phyloP scores from a whole-genome alignment of 2,113 vertebrate genomes.

The Tetrax tetrax region DNA sequence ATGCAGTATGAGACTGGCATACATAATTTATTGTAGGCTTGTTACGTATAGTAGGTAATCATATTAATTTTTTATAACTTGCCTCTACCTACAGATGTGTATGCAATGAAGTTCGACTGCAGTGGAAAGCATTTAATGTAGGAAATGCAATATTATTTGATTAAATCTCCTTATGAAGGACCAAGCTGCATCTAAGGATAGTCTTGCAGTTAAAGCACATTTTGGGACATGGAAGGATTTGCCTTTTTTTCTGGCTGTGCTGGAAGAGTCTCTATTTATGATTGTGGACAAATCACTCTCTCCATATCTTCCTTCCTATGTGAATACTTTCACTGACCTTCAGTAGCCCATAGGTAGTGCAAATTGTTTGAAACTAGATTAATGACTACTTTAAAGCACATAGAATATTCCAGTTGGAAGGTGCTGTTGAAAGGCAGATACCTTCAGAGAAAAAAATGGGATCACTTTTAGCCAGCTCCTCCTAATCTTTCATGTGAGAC shows the following conservation, averaged over 20 bases:
- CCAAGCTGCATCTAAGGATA: not conserved
- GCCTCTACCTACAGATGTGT: constrained; percentile 12
- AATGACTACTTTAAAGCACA: not conserved
- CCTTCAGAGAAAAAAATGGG: not conserved
- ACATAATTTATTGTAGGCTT: constrained; percentile 45
- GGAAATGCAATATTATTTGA: not conserved
- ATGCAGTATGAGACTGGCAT: constrained; percentile 24
- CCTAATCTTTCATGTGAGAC: not conserved
- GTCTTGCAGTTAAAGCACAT: not conserved
- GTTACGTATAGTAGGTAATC: constrained; percentile 30
- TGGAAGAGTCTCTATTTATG: not conserved
- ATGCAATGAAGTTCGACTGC: constrained; percentile 6
- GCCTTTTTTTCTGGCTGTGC: not conserved
- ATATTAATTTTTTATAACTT: constrained; percentile 59
- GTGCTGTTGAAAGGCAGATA: not conserved
- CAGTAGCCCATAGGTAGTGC: not conserved
- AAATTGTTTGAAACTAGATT: not conserved
- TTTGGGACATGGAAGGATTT: not conserved
- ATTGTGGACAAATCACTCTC: not conserved
- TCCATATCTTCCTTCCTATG: not conserved
- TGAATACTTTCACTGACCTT: not conserved
- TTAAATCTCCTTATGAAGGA: not conserved
- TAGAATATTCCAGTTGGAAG: not conserved
- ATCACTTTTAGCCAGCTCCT: not conserved
- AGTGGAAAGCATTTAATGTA: constrained; percentile 24